Percentiles rank a stretch among this genome's conserved stretches.
Conservation (phyloP, 2,113 vertebrate species). For the Bujurquina vittata region DNA sequence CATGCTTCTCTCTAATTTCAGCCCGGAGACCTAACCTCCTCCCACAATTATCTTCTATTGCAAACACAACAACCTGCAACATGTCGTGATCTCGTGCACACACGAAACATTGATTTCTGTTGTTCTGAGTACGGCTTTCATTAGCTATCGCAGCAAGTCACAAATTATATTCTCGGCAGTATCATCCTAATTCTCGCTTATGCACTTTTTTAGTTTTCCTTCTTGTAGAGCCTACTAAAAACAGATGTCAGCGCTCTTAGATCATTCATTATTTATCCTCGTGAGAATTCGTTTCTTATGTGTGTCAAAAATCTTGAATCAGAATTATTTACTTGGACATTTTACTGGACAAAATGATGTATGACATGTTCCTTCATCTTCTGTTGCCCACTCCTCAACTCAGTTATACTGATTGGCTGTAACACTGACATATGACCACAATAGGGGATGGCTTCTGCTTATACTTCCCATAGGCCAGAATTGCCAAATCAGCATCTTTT, state of each 20-base stretch:
- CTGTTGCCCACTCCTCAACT: constrained; percentile 34
- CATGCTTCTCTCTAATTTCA: constrained; percentile 8
- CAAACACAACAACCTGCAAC: constrained; percentile 30
- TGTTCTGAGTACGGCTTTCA: not conserved
- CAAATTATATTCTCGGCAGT: not conserved
- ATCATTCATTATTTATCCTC: constrained; percentile 14
- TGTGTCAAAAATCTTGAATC: constrained; percentile 39
- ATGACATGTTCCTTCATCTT: constrained; percentile 49
- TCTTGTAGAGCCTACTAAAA: constrained; percentile 11
- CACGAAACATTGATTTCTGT: not conserved
- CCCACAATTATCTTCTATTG: constrained; percentile 7
- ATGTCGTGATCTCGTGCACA: not conserved
- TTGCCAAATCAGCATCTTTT: constrained; percentile 46
- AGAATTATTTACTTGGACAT: constrained; percentile 38
- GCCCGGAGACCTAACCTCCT: constrained; percentile 28
- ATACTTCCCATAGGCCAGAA: constrained; percentile 48
- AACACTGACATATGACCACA: constrained; percentile 36
- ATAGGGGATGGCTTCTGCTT: constrained; percentile 41
- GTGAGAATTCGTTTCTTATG: constrained; percentile 37
- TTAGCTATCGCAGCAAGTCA: not conserved
- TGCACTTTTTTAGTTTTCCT: not conserved
- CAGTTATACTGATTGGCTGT: constrained; percentile 14
- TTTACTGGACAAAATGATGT: constrained; percentile 54
- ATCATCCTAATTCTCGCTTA: not conserved
- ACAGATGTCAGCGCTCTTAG: constrained; percentile 37